Base-by-base conservation (phyloP, 2,888 invertebrate species). In the Phortica okadai region DNA sequence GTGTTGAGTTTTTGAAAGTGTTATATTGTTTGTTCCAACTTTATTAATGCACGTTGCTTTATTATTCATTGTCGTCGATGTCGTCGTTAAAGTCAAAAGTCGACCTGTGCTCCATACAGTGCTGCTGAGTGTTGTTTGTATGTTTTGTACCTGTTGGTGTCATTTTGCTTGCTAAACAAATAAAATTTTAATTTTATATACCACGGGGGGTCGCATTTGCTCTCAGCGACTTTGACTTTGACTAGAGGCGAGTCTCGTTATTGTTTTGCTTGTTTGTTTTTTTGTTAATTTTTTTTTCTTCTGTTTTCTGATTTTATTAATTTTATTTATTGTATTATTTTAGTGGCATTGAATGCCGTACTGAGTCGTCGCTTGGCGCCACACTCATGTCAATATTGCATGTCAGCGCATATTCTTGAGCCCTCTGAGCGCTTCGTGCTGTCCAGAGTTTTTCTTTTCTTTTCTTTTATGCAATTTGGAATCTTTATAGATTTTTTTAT, bases 11-110 rank as follows among this genome's bases (percentile, higher is more conserved):
- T 79, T 79, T 69, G 83, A 86, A 88, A 86, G 85, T 86, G 85
- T 88, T 86, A 84, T 81, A 83, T 87, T 86, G 80, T 85, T 87
- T 86, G 86, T 88, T 84, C 78, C 81, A 81, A 85, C 81, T 85
- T 88, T 87, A 85, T 88, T 84, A 88, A 88, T 85, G 87, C 83
- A 74, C 64, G 54, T 54, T 74, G 25, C 33, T 72, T 50, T 50
- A 54, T 72, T 25, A 72, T 72, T 70, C 50, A 54, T 70, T 70
- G 50, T 50, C 50, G 21, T 21, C 16, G 33, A 14, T 72, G 54
- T 70, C 16, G 33, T 72, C 41, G 70, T 54, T 62, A 50, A 14
- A 50, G 10, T 50, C 50, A 14, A 50, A 50, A 11, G 33, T 14
- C 14, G 50, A 50, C 50, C 25, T 21, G 16, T 21, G 25, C 10